These are phyloP conservation scores for Gonatopus flavifemur DNA, from an alignment of 1,140 invertebrate species.

Conservation along the genomic window DNA sequence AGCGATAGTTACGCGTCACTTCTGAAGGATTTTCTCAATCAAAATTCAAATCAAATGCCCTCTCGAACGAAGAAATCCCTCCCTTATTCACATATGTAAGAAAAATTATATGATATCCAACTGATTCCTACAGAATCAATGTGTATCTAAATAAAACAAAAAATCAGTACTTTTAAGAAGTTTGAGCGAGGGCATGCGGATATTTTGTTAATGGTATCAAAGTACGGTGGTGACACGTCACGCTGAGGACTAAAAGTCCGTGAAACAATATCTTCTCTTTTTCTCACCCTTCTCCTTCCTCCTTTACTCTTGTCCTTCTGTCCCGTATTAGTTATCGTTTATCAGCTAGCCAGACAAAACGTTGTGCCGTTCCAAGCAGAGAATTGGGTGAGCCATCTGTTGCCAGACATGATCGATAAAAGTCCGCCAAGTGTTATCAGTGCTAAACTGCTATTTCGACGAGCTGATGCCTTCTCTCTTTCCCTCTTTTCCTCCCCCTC, in stretches of 20 bases:
- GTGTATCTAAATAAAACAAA: no score
- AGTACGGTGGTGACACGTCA: slow-evolving; percentile 33
- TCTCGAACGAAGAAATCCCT: no score
- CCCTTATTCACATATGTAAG: no score
- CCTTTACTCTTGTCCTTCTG: slow-evolving; percentile 14
- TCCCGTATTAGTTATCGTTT: slow-evolving; percentile 51
- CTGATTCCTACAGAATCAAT: no score
- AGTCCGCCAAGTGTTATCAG: slow-evolving; percentile 55
- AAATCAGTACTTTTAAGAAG: no score
- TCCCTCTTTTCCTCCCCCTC: slow-evolving; percentile 7
- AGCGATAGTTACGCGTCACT: no score
- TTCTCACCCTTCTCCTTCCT: slow-evolving; percentile 22
- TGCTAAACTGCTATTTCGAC: slow-evolving; percentile 49
- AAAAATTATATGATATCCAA: no score
- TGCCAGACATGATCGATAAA: slow-evolving; percentile 58
- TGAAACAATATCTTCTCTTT: slow-evolving; percentile 33
- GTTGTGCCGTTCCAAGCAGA: slow-evolving; percentile 28
- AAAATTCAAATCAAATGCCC: no score
- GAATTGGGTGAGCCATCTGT: slow-evolving; percentile 52
- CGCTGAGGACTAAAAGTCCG: slow-evolving; percentile 30
- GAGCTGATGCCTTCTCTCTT: slow-evolving; percentile 22
- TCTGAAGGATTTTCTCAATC: no score
- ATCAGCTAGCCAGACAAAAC: slow-evolving; percentile 42
- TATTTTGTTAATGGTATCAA: no score
- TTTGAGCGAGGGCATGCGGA: no score